Percentiles rank a stretch among this genome's conserved stretches.
Evolutionary conservation across 1,140 invertebrate species (phyloP).

Genomic region (Meteorus sp.): DNA sequence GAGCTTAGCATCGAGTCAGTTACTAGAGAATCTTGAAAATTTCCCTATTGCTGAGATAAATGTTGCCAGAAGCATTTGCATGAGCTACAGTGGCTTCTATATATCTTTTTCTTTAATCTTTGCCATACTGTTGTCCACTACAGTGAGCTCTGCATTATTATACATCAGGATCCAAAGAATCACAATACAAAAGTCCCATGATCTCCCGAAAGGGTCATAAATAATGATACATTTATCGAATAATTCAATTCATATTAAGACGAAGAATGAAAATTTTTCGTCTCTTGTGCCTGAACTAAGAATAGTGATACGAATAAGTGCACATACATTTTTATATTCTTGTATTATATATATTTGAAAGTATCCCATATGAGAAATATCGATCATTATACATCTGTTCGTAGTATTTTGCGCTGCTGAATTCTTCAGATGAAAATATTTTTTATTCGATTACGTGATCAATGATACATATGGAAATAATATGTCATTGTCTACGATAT

Average conservation of each 20-base stretch:
- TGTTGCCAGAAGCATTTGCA: constrained; percentile 41
- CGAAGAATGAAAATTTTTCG: too few species aligned
- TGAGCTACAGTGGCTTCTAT: constrained; percentile 51
- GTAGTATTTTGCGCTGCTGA: too few species aligned
- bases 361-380: too few species aligned
- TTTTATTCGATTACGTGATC: too few species aligned
- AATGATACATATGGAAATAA: not conserved
- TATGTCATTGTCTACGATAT: too few species aligned
- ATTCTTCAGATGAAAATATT: not conserved
- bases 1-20: constrained; percentile 40
- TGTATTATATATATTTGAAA: too few species aligned
- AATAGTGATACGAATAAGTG: too few species aligned
- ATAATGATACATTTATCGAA: not conserved
- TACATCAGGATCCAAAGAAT: constrained; percentile 51
- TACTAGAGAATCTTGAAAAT: constrained; percentile 42
- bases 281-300: not conserved
- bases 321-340: too few species aligned
- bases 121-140: constrained; percentile 41
- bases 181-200: constrained; percentile 34
- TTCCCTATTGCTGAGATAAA: constrained; percentile 34
- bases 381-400: too few species aligned
- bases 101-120: constrained; percentile 45
- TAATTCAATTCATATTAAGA: not conserved
- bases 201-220: constrained; percentile 30
- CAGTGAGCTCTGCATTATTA: constrained; percentile 43